These are phyloP conservation scores for Bryconaethiops microstoma DNA, from an alignment of 2,797 vertebrate genomes.

Conservation along the genomic window DNA sequence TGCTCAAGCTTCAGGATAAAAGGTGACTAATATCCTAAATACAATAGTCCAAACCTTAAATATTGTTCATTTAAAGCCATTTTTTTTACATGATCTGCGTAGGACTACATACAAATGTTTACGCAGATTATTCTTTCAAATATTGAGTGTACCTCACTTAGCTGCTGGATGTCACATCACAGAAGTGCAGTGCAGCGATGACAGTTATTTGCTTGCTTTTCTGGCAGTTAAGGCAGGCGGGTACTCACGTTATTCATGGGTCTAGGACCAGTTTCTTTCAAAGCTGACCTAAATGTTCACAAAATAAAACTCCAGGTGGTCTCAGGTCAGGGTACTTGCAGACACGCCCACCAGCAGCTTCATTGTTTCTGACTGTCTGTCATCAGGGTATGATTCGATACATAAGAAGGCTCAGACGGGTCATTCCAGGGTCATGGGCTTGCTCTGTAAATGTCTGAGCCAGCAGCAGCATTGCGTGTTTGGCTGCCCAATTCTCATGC, in stretches of 20 bases:
- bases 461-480: conserved; percentile 27
- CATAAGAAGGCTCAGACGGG: conserved; percentile 28
- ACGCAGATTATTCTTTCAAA: too few species aligned
- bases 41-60: neutral
- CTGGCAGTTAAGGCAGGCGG: too few species aligned
- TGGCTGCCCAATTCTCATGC: conserved; percentile 23
- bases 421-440: conserved; percentile 50
- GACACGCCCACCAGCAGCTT: neutral
- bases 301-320: neutral
- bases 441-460: conserved; percentile 32
- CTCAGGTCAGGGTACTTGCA: neutral
- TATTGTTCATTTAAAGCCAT: too few species aligned
- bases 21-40: neutral
- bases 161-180: too few species aligned
- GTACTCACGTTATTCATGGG: neutral
- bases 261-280: neutral
- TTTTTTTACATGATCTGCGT: too few species aligned
- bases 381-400: conserved; percentile 24
- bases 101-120: too few species aligned
- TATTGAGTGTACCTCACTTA: too few species aligned
- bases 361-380: conserved; percentile 14
- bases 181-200: too few species aligned
- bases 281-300: conserved; percentile 4
- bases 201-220: neutral
- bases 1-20: neutral